Conservation (phyloP, 2,888 invertebrate genomes). For the Cerastis rubricosa region DNA sequence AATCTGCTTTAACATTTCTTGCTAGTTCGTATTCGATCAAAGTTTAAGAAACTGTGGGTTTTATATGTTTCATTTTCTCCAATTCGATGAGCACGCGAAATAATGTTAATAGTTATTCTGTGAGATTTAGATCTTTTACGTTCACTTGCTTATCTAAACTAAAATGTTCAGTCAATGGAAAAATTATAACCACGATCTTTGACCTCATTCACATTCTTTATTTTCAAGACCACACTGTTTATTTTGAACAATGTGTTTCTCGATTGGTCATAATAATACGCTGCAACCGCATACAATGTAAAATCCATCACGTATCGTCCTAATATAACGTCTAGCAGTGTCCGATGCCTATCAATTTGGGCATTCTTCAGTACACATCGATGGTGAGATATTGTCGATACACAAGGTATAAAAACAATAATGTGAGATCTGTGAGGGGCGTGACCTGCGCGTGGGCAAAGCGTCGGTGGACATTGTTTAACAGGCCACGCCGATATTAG, state of each 20-base stretch:
- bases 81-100: slow-evolving; percentile 62
- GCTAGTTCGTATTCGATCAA: slow-evolving; percentile 73
- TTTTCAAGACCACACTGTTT: slow-evolving; percentile 57
- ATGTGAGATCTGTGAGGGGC: slow-evolving; percentile 82
- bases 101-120: slow-evolving; percentile 18
- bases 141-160: slow-evolving; percentile 37
- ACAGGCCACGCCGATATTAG: slow-evolving; percentile 81
- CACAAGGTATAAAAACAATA: slow-evolving; percentile 76
- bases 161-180: slow-evolving; percentile 50
- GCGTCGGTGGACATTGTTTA: slow-evolving; percentile 88
- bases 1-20: slow-evolving; percentile 72
- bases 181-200: slow-evolving; percentile 48
- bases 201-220: slow-evolving; percentile 58
- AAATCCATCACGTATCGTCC: slow-evolving; percentile 72
- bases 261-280: slow-evolving; percentile 62
- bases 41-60: slow-evolving; percentile 60
- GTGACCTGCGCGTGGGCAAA: slow-evolving; percentile 85
- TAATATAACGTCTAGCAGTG: slow-evolving; percentile 67
- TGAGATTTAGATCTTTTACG: slow-evolving; percentile 39
- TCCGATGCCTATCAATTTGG: slow-evolving; percentile 73
- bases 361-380: slow-evolving; percentile 73
- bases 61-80: slow-evolving; percentile 62
- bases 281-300: slow-evolving; percentile 63
- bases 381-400: slow-evolving; percentile 80
- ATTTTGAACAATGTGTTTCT: slow-evolving; percentile 62